Base-by-base conservation (phyloP, 2,113 vertebrate genomes). In the Prietella phreatophila region DNA sequence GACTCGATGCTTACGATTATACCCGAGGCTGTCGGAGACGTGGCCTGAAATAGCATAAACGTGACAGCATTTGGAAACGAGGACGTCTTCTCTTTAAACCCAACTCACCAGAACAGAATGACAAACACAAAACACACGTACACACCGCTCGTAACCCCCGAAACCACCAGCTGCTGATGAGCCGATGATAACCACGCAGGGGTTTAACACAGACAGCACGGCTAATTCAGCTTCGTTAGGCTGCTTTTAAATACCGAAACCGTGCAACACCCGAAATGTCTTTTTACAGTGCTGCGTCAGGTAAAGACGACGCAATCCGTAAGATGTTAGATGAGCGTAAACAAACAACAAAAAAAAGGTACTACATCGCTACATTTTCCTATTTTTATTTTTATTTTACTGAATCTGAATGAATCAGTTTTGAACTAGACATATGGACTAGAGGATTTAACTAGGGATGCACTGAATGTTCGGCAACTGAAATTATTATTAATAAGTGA, bases 21-120 rank as follows among this genome's bases (percentile, higher is more conserved):
- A 92, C 94, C 94, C 91, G 93, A 94, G 75, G 94, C 93, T 67
- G 94, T 93, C 88, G 94, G 94, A 93, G 94, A 95, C n/a, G 93
- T 93, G 90, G 93, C 93, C 94, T 95, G 92, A 89, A 73, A 87
- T 19, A 20, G 63, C 50, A 56, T 50, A 33, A 67, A 50, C 69
- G 53, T 71, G 71, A 61, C 19, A 79, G n/a, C 53, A 91, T 58
- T 56, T 60, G 55, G 63, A 69, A 84, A 84, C 69, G 56, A 42
- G 71, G 25, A 63, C 10, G 53, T 55, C n/a, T 13, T 76, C 65
- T 33, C 15, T 73, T 55, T 58, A 27, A 73, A 85, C 47, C 67
- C 83, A 85, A 47, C 65, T 20, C n/a, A 10, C 47, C 65, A 71
- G 65, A 71, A 61, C 67, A 50, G 33, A 60, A 73, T 36, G 61